Conservation (phyloP, 2,888 invertebrate species). For the Acronicta aceris region DNA sequence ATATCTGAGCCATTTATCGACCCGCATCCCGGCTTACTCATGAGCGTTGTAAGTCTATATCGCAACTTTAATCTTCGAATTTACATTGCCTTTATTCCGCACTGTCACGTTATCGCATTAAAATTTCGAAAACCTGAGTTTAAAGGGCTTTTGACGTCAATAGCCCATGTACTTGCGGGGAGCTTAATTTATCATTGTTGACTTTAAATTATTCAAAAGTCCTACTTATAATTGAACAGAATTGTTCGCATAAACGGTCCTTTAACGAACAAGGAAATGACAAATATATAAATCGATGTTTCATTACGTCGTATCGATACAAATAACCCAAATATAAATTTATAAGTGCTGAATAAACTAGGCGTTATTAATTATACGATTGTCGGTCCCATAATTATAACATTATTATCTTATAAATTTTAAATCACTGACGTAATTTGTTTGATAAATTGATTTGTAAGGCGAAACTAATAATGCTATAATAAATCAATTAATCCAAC, state of each 20-base stretch:
- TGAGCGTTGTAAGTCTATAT: conserved; percentile 17
- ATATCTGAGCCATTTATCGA: conserved; percentile 4
- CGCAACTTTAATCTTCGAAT: conserved; percentile 16
- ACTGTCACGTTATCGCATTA: conserved; percentile 30
- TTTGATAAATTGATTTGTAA: conserved; percentile 50
- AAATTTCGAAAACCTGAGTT: conserved; percentile 24
- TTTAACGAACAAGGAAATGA: conserved; percentile 36
- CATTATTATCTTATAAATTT: conserved; percentile 36
- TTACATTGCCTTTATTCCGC: conserved; percentile 21
- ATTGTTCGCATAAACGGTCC: conserved; percentile 6
- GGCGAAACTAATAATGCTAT: conserved; percentile 53
- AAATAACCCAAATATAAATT: conserved; percentile 23
- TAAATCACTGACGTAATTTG: conserved; percentile 38
- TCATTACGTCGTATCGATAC: conserved; percentile 4
- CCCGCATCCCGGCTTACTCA: conserved; percentile 11
- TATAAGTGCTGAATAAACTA: conserved; percentile 48
- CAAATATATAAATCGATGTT: conserved; percentile 31
- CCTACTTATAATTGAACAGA: conserved; percentile 9
- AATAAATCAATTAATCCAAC: conserved; percentile 70
- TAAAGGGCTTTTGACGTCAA: conserved; percentile 42
- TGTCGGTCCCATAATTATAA: conserved; percentile 44
- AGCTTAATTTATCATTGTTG: conserved; percentile 29
- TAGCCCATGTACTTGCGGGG: conserved; percentile 17
- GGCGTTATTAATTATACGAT: conserved; percentile 40
- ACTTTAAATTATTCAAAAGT: conserved; percentile 34